Evolutionary conservation across 2,113 vertebrate genomes (phyloP).

Genomic region (Psittacula cyanocephala): DNA sequence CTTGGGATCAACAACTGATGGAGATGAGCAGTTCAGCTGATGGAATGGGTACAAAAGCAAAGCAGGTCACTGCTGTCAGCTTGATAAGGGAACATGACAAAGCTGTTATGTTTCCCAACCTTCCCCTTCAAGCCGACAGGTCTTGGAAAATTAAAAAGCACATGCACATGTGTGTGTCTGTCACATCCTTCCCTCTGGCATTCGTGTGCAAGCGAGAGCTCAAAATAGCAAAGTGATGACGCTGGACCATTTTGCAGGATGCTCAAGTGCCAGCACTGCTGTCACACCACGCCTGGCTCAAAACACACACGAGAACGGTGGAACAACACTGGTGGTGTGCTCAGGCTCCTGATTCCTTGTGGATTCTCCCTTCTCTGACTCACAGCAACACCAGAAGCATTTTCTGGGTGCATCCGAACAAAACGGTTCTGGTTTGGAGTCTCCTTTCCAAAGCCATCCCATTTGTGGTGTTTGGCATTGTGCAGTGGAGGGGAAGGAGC

Average conservation of each 20-base stretch:
- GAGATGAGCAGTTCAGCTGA: background rate
- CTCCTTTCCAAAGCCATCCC: background rate
- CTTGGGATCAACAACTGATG: background rate
- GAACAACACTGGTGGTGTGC: fast-evolving
- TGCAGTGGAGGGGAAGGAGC: background rate
- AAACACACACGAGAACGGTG: fast-evolving
- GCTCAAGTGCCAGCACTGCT: background rate
- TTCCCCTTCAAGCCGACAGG: background rate
- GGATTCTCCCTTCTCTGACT: background rate
- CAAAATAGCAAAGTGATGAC: background rate
- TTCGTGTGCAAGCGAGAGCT: background rate
- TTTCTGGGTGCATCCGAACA: background rate
- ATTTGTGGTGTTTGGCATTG: too few relatives aligned
- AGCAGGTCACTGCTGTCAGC: background rate
- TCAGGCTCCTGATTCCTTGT: background rate
- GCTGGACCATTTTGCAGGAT: background rate
- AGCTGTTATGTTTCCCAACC: background rate
- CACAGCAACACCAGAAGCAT: fast-evolving
- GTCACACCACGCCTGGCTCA: background rate
- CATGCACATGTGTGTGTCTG: background rate
- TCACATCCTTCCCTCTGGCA: background rate
- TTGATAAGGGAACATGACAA: background rate
- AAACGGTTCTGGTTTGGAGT: background rate
- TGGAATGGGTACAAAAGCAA: background rate
- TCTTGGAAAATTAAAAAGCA: background rate